These are phyloP conservation scores for Lophius piscatorius DNA, from an alignment of 2,113 vertebrate genomes.

Conservation along the genomic window DNA sequence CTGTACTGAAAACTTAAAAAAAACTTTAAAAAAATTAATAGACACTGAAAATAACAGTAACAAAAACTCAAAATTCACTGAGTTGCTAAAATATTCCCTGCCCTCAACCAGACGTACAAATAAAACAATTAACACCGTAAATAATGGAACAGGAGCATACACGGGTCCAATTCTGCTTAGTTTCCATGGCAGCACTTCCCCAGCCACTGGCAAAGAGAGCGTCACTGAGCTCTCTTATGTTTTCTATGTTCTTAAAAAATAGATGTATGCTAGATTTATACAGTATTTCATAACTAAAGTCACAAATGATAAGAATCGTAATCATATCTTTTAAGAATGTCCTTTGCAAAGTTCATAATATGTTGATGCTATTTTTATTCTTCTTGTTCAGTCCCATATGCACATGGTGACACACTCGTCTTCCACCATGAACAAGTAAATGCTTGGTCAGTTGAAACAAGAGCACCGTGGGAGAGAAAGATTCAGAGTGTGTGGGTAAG, in stretches of 20 bases:
- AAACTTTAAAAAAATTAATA: slow-evolving; percentile 35
- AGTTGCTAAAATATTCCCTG: slow-evolving; percentile 72
- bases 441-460: slow-evolving; percentile 90
- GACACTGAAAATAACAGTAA: slow-evolving; percentile 63
- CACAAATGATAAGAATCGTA: slow-evolving; percentile 82
- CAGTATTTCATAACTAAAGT: slow-evolving; percentile 86
- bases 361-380: slow-evolving; percentile 60
- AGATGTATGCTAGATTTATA: slow-evolving; percentile 83
- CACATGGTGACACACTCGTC: slow-evolving; percentile 76
- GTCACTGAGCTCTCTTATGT: slow-evolving; percentile 55
- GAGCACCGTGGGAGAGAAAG: slow-evolving; percentile 80
- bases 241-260: slow-evolving; percentile 74
- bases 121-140: slow-evolving; percentile 67
- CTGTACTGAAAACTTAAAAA: slow-evolving; percentile 62
- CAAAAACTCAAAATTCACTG: slow-evolving; percentile 57
- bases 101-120: slow-evolving; percentile 71
- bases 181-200: slow-evolving; percentile 76
- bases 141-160: slow-evolving; percentile 69
- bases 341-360: slow-evolving; percentile 82
- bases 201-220: slow-evolving; percentile 67
- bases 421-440: slow-evolving; percentile 76
- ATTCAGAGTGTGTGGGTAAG: slow-evolving; percentile 26
- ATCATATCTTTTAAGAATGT: slow-evolving; percentile 72
- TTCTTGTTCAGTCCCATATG: slow-evolving; percentile 79
- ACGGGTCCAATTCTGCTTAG: slow-evolving; percentile 70